Base-by-base conservation (phyloP, 2,888 invertebrate species). In the Syrphus vitripennis region DNA sequence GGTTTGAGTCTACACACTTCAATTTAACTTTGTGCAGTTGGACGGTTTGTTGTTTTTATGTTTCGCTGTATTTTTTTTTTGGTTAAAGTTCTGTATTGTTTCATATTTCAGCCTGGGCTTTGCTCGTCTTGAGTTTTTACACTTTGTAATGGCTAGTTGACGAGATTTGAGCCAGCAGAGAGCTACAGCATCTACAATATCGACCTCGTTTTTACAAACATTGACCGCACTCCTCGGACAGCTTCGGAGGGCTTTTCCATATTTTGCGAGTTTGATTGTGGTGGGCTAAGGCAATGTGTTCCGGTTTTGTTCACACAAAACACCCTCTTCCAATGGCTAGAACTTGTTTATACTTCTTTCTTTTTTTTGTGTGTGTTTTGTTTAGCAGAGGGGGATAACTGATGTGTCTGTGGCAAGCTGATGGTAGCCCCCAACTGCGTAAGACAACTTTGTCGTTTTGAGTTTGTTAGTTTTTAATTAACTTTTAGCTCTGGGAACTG, bases 381-480 rank as follows among this genome's bases (percentile, higher is more conserved):
- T 77, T 59, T 40, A 29, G 26, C 0, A 21, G 9, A 7, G 34
- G 26, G n/a, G n/a, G 16, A 34, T 34, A 14, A 34, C 34, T 31
- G 34, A 31, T 19, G 26, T 9, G 40, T 40, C 31, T 40, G 45
- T 19, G 65, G 65, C 45, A 65, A 63, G 42, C 45, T 48, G 48
- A 34, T 48, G 70, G 48, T 31, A 19, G 37, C 45, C 29, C 55
- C 48, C 65, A 50, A 80, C 80, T 57, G 75, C 75, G 77, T 67
- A 69, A 86, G 77, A 86, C 81, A 86, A 87, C 83, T 86, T 88
- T 79, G 77, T 78, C 87, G 74, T 88, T 87, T 88, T 87, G 88
- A 90, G 91, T 91, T 91, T 92, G 92, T 92, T 92, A 91, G 92
- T 91, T 92, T 92, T 92, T 92, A 92, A 92, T 92, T 92, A 92